Conservation (phyloP, 2,113 vertebrate genomes). For the Bathybates hornii region DNA sequence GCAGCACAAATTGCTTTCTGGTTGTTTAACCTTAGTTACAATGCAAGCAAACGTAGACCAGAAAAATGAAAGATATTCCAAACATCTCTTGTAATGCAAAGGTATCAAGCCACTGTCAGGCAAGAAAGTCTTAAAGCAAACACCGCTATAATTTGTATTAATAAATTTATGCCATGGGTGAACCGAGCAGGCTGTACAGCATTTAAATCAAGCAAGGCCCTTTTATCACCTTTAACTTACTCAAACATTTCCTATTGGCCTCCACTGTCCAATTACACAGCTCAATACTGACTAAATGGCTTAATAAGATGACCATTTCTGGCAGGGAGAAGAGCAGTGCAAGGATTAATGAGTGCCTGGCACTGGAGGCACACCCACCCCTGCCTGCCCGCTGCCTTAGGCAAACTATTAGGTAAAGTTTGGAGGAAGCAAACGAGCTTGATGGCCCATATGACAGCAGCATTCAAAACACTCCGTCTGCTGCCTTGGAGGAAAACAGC, state of each 20-base stretch:
- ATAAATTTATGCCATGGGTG: not conserved
- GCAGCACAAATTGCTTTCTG: not conserved
- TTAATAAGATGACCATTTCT: constrained; percentile 40
- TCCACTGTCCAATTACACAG: constrained; percentile 39
- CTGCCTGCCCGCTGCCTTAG: not conserved
- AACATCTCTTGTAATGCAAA: not conserved
- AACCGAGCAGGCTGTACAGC: not conserved
- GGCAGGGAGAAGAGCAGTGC: constrained; percentile 9
- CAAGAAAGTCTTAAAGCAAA: not conserved
- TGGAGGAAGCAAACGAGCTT: constrained; percentile 36
- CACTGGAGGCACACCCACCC: constrained; percentile 3
- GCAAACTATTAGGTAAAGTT: constrained; percentile 37
- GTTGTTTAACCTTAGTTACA: not conserved
- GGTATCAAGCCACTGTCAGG: not conserved
- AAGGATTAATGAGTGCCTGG: constrained; percentile 43
- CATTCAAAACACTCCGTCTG: not conserved
- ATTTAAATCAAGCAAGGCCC: not conserved
- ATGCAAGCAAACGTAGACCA: not conserved
- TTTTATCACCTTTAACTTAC: constrained; percentile 15
- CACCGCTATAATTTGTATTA: not conserved
- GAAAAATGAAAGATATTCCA: not conserved
- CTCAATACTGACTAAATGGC: constrained; percentile 38
- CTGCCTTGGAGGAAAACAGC: not conserved
- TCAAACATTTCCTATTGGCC: constrained; percentile 26
- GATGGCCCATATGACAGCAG: constrained; percentile 10